Base-by-base conservation (phyloP, 2,113 vertebrate species). In the Nothobranchius kuhntae region DNA sequence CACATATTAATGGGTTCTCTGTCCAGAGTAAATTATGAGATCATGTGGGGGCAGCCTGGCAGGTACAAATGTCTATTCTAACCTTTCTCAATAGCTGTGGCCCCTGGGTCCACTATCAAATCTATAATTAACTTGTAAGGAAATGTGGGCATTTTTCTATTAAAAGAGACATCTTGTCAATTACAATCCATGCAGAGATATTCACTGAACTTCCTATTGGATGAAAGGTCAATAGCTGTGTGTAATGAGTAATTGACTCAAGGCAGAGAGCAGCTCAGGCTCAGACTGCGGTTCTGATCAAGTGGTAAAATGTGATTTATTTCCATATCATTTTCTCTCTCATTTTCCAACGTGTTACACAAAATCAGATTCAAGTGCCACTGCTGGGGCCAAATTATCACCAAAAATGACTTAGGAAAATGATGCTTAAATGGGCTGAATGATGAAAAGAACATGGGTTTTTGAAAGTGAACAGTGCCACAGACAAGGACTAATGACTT, bases 91-190 rank as follows among this genome's bases (percentile, higher is more conserved):
- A 79, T 65, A 83, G 73, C 80, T 72, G 76, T 81, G 84, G 86
- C 83, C 66, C 58, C 77, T 83, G 78, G 89, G 77, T 83, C 85
- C 75, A 51, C 76, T 87, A 91, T 89, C 91, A 86, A 90, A 93
- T 91, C 89, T 91, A 89, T 92, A 91, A 92, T 93, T 87, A 92
- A 89, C 87, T 89, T 86, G 86, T 87, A 86, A 83, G 82, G 85
- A 91, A 91, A 92, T 88, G 87, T 92, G 86, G 84, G 87, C 87
- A 91, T 91, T 92, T 93, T 93, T 92, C 91, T 92, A 92, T 92
- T 92, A 92, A 90, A 91, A 91, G 89, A 91, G 91, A 93, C 93
- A 92, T 92, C 91, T 91, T 93, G 93, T 94, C 93, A 93, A 93
- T 94, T 94, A 92, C 88, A 92, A 89, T 91, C 89, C 91, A 90